These are phyloP conservation scores for Alligator sinensis DNA, from an alignment of 2,113 vertebrate species.

Conservation along the genomic window DNA sequence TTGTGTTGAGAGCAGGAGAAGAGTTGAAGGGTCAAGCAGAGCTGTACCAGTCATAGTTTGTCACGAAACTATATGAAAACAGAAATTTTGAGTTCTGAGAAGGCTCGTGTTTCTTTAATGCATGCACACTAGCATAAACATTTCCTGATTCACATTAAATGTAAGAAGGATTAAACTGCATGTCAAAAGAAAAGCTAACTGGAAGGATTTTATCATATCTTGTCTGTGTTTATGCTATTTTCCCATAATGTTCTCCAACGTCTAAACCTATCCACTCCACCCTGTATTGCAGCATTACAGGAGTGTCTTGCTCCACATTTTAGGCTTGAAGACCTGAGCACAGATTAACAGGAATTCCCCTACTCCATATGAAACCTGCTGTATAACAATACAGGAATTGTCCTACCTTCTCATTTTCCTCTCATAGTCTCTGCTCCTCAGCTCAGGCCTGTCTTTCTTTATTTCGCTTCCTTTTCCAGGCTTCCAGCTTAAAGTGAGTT, in stretches of 20 bases:
- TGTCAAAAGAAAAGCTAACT: not conserved
- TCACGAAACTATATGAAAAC: not conserved
- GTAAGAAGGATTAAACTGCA: not conserved
- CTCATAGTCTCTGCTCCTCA: not conserved
- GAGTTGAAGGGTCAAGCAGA: too few species aligned
- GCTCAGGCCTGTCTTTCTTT: not conserved
- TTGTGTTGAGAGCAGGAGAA: too few species aligned
- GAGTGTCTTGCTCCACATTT: not conserved
- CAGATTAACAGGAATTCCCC: not conserved
- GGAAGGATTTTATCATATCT: not conserved
- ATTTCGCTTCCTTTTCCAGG: not conserved
- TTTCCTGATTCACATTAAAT: not conserved
- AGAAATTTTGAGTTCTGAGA: not conserved
- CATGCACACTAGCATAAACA: not conserved
- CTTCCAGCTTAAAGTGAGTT: not conserved
- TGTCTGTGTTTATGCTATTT: not conserved
- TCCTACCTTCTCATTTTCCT: not conserved
- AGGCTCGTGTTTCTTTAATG: not conserved
- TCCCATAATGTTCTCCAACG: not conserved
- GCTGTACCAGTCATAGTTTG: too few species aligned
- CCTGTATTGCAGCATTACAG: not conserved
- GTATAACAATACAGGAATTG: not conserved
- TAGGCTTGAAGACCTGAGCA: fast-evolving
- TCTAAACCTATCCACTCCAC: not conserved
- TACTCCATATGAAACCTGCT: not conserved